Evolutionary conservation across 2,888 invertebrate genomes (phyloP), one percentile per base, ranked within the genome.

Genomic region (Buathra laborator): DNA sequence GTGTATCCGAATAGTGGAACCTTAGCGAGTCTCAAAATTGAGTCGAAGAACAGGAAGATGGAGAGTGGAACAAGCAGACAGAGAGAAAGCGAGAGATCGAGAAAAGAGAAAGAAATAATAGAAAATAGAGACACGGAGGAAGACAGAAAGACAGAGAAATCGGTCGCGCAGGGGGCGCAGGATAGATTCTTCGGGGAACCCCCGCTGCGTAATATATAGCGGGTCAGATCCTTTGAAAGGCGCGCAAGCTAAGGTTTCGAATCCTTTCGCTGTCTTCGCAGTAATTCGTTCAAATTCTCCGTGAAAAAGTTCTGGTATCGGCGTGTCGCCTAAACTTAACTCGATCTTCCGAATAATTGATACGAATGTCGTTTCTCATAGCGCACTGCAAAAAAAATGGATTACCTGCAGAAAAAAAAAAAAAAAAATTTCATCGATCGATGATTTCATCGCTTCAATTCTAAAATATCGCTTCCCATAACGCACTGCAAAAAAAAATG

Each of bases 181-280:
- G 82, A 85, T 86, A 87, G 87, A 77, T 79, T 72, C 80, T 83
- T 74, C 76, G 86, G 79, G 90, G 90, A 86, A 89, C 91, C 91
- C 93, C 93, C 87, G 93, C 92, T 92, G 94, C 85, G 90, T 94
- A 94, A 94, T 92, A 93, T 93, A 94, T 94, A 92, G 93, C 90
- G 91, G 92, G 92, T 92, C 90, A 91, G 90, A 89, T 90, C 90
- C 89, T 91, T 93, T 90, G 91, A 92, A 90, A 92, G 92, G 90
- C 91, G 92, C 91, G 88, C 67, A 48, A 85, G 56, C 75, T 29
- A 75, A 46, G 37, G 75, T 78, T 29, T 75, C 78, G 84, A 85
- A 80, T 80, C 16, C 32, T 64, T 48, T 64, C 48, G 89, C 91
- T 91, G 91, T 92, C 92, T 90, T 91, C 92, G 89, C 89, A 87